A percentile compares a stretch with the other conserved stretches of the same genome.
phyloP scores from a whole-genome alignment of 2,797 vertebrate species.

The Vireo griseus region DNA sequence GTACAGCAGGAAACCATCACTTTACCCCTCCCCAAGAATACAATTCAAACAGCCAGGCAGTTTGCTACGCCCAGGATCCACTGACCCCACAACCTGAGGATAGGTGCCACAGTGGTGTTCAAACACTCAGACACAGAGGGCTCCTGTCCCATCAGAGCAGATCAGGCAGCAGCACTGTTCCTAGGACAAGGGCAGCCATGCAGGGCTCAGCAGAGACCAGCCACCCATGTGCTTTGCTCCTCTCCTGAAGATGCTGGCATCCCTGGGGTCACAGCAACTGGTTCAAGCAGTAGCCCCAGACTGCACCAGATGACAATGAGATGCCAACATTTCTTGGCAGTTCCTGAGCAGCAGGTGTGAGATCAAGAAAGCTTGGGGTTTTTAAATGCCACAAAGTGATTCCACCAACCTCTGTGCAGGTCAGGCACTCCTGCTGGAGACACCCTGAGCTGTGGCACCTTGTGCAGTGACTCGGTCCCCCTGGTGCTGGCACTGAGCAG shows the following conservation, averaged over 20 bases:
- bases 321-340: background rate
- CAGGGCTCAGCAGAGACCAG: background rate
- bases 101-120: background rate
- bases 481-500: background rate
- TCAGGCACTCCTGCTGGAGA: background rate
- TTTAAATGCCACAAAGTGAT: background rate
- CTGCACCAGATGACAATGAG: background rate
- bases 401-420: background rate
- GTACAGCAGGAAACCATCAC: conserved; percentile 17
- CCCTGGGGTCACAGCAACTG: background rate
- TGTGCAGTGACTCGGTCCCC: background rate
- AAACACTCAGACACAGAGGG: background rate
- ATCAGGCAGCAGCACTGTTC: background rate
- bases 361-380: background rate
- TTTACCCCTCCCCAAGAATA: background rate
- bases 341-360: background rate
- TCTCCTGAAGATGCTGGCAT: background rate
- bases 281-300: background rate
- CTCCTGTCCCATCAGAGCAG: background rate
- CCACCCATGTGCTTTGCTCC: background rate
- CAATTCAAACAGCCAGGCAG: background rate
- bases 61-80: background rate
- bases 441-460: background rate
- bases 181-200: background rate
- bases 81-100: background rate